Evolutionary conservation across 2,113 vertebrate species (phyloP).

Genomic region (Prunella fulvescens): DNA sequence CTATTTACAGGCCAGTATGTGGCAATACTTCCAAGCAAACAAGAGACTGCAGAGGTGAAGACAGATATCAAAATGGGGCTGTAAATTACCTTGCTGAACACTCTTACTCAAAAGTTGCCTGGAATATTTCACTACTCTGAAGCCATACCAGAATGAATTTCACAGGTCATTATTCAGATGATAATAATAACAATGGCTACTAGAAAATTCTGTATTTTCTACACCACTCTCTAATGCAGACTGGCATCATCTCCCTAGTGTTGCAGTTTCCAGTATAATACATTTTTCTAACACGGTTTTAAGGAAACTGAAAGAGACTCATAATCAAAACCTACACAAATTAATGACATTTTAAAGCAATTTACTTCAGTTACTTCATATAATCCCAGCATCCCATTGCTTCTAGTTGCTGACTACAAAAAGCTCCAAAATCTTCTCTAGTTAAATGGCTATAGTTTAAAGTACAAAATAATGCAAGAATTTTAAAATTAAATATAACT

Average conservation of each 20-base stretch:
- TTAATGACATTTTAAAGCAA: background rate
- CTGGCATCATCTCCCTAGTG: background rate
- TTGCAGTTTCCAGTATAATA: background rate
- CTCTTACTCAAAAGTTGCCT: background rate
- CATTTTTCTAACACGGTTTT: background rate
- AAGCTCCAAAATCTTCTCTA: background rate
- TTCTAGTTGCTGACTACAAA: conserved; percentile 13
- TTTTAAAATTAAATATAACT: background rate
- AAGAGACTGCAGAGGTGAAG: background rate
- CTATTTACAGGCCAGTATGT: background rate
- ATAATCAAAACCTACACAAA: background rate
- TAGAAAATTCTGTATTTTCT: background rate
- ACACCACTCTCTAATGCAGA: background rate
- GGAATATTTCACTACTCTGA: background rate
- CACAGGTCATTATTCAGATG: background rate
- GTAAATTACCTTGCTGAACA: background rate
- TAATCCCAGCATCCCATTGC: background rate
- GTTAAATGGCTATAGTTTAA: background rate
- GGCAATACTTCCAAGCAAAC: background rate
- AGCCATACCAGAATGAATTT: background rate
- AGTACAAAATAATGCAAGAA: background rate
- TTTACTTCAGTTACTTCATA: background rate
- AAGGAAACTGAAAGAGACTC: background rate
- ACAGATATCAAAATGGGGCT: background rate
- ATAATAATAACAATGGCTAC: background rate